Conservation (phyloP, 1,140 invertebrate species). For the Drosophila seguyi region DNA sequence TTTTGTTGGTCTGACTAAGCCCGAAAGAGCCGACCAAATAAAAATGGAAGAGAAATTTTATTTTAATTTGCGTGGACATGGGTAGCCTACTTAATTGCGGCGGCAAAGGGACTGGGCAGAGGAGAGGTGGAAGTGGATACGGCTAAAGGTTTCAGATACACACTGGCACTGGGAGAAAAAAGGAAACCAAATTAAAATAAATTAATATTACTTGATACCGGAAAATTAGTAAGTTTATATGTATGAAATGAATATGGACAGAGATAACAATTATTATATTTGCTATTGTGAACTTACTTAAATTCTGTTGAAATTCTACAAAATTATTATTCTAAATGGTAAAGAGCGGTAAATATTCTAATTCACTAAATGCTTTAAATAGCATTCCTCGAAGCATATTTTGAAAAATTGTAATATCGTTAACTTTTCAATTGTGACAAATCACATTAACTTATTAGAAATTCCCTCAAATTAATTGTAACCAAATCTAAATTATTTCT, state of each 20-base stretch:
- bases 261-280: background rate
- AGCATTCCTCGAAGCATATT: no score
- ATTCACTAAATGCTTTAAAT: no score
- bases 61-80: conserved; percentile 78
- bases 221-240: background rate
- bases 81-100: conserved; percentile 74
- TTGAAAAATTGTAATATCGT: no score
- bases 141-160: conserved; percentile 14
- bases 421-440: no score
- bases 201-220: background rate
- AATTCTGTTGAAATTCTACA: background rate
- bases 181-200: background rate
- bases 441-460: no score
- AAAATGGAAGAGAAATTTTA: conserved; percentile 61
- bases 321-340: no score
- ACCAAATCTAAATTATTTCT: no score
- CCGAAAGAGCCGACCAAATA: conserved; percentile 41
- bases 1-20: conserved; percentile 52
- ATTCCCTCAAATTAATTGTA: no score
- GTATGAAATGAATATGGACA: background rate
- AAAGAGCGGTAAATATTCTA: no score
- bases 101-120: conserved; percentile 20
- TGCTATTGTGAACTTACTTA: background rate
- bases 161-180: background rate
- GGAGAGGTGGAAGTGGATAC: background rate